Conservation (phyloP, 2,888 invertebrate species). For the Aricia artaxerxes region DNA sequence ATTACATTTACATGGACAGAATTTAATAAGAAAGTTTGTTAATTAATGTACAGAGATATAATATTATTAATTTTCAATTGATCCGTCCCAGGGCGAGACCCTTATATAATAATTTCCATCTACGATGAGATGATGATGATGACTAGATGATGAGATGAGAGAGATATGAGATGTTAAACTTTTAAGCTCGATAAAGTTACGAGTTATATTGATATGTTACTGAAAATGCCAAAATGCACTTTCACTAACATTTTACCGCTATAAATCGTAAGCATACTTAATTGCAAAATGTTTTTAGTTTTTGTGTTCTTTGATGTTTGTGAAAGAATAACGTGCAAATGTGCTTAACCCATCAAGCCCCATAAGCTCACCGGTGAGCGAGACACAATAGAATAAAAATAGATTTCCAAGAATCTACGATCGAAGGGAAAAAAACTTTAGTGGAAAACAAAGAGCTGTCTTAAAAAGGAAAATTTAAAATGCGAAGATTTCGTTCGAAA, state of each 20-base stretch:
- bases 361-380: too few relatives aligned
- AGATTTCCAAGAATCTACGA: too few relatives aligned
- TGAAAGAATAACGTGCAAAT: background rate
- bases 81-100: background rate
- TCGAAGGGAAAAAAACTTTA: background rate
- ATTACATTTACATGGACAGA: constrained; percentile 20
- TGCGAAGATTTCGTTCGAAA: constrained; percentile 1
- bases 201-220: too few relatives aligned
- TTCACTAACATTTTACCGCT: too few relatives aligned
- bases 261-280: too few relatives aligned
- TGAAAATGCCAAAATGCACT: too few relatives aligned
- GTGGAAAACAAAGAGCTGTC: background rate
- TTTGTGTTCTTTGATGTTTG: background rate
- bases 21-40: constrained; percentile 25
- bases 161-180: background rate
- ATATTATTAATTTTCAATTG: constrained; percentile 23
- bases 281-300: too few relatives aligned
- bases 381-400: too few relatives aligned
- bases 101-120: background rate
- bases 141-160: too few relatives aligned
- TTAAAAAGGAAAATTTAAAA: background rate
- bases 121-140: background rate
- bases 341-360: background rate
- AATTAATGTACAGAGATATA: constrained; percentile 13
- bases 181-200: background rate